phyloP scores from a whole-genome alignment of 2,797 vertebrate genomes.

The Choloepus didactylus region DNA sequence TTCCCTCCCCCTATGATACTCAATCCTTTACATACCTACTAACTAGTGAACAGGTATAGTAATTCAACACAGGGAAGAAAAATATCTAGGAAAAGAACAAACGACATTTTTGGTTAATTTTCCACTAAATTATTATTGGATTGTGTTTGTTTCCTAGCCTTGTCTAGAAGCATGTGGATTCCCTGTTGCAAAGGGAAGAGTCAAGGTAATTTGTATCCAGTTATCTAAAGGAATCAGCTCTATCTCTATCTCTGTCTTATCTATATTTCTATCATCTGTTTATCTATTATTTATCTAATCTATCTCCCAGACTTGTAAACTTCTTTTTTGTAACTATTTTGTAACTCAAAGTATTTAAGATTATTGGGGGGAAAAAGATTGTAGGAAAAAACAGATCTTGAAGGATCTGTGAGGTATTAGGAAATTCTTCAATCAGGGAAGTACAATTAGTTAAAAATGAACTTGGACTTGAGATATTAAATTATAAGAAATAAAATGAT shows the following conservation, averaged over 20 bases:
- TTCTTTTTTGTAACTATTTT: not conserved
- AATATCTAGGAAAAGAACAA: not conserved
- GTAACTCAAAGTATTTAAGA: not conserved
- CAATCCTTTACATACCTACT: not conserved
- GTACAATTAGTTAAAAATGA: not conserved
- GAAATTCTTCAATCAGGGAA: conserved; percentile 8
- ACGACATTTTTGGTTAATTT: conserved; percentile 29
- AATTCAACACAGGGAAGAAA: not conserved
- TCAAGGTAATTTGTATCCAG: not conserved
- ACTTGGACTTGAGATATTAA: conserved; percentile 29
- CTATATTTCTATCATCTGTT: no score
- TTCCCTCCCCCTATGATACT: not conserved
- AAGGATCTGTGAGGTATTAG: not conserved
- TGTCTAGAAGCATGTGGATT: not conserved
- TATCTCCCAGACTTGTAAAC: not conserved
- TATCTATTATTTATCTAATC: no score
- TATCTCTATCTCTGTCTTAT: no score
- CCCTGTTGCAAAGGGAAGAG: not conserved
- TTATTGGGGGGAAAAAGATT: not conserved
- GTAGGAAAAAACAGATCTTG: not conserved
- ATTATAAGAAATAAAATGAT: conserved; percentile 13
- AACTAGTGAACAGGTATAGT: not conserved
- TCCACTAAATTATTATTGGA: not conserved
- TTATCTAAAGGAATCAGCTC: conserved; percentile 10
- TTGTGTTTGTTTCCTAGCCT: not conserved